Conservation (phyloP, 2,113 vertebrate species). For the Columba janthina region DNA sequence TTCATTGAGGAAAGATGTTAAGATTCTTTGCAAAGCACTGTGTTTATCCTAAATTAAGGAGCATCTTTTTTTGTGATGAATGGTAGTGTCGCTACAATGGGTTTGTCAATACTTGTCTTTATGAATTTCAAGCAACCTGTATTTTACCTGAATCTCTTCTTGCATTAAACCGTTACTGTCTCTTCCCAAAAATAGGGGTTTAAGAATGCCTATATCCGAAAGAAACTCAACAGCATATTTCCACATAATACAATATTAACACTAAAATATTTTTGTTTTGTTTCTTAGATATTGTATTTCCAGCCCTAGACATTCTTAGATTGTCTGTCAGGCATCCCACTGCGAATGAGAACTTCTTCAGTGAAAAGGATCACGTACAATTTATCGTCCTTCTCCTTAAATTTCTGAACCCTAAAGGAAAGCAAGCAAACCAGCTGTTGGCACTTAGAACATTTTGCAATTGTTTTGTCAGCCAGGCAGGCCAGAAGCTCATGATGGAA, state of each 20-base stretch:
- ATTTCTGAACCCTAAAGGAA: slow-evolving; percentile 87
- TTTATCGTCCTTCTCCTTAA: slow-evolving; percentile 89
- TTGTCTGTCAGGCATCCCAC: slow-evolving; percentile 90
- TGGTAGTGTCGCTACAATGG: neutral
- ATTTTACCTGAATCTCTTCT: neutral
- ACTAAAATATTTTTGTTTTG: slow-evolving; percentile 36
- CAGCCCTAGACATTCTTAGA: slow-evolving; percentile 93
- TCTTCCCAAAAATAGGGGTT: neutral
- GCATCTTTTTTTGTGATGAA: neutral
- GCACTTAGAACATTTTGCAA: slow-evolving; percentile 94
- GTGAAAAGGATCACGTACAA: slow-evolving; percentile 85
- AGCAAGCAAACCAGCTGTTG: slow-evolving; percentile 94
- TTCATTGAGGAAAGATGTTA: neutral
- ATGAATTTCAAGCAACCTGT: neutral
- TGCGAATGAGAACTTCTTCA: slow-evolving; percentile 92
- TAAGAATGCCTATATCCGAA: neutral
- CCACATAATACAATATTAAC: neutral
- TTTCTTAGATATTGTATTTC: slow-evolving; percentile 92
- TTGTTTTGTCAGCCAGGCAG: slow-evolving; percentile 86
- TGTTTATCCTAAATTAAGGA: neutral
- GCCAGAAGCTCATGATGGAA: slow-evolving; percentile 87
- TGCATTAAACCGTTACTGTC: neutral
- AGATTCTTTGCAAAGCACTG: neutral
- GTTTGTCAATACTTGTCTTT: neutral
- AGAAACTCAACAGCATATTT: neutral